Percentiles rank a stretch among this genome's conserved stretches.
These are phyloP conservation scores for Coboldia fuscipes DNA, from an alignment of 1,140 invertebrate species.

Conservation along the genomic window DNA sequence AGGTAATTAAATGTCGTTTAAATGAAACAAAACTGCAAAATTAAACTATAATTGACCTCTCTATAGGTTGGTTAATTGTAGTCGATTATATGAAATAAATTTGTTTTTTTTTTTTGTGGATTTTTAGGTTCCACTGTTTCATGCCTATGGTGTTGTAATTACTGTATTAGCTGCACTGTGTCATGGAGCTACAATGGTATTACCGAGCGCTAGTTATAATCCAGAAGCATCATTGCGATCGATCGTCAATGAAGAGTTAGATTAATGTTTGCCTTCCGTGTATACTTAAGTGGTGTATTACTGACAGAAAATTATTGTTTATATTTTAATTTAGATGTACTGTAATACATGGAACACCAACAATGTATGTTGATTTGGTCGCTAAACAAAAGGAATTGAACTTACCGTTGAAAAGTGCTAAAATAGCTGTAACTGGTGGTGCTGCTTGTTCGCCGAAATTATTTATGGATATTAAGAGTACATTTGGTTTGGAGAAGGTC, in stretches of 20 bases:
- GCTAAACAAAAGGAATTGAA: conserved; percentile 25
- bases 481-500: conserved; percentile 24
- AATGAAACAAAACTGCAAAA: conserved; percentile 18
- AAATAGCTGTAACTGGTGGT: conserved; percentile 48
- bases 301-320: conserved; percentile 1
- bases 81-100: too few species aligned
- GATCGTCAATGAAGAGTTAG: conserved; percentile 44
- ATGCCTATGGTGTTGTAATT: conserved; percentile 66
- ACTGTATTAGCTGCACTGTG: conserved; percentile 37
- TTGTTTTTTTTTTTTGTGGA: too few species aligned
- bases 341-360: conserved; percentile 76
- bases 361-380: conserved; percentile 84
- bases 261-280: conserved; percentile 9
- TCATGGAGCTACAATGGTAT: conserved; percentile 42
- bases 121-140: conserved; percentile 82
- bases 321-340: conserved; percentile 34
- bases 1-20: too few species aligned
- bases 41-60: background rate
- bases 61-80: too few species aligned
- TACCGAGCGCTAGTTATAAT: conserved; percentile 46
- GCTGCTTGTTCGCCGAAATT: conserved; percentile 52
- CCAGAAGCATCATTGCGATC: conserved; percentile 39
- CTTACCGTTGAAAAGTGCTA: conserved; percentile 23
- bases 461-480: conserved; percentile 34
- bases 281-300: background rate